These are phyloP conservation scores for Epinephelus lanceolatus DNA, from an alignment of 2,113 vertebrate species.

Conservation along the genomic window DNA sequence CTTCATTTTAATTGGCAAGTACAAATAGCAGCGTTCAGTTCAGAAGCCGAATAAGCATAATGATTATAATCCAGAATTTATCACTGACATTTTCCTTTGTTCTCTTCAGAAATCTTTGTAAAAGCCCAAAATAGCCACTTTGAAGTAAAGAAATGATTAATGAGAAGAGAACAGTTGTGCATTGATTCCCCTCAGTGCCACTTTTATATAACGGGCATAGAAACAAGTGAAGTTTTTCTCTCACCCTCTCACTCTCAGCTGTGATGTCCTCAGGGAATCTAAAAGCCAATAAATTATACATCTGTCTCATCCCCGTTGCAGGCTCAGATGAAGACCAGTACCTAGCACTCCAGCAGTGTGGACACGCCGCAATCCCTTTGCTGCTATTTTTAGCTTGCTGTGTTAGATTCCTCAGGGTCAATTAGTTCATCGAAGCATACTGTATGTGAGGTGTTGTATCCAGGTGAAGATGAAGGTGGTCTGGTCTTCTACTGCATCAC, in stretches of 20 bases:
- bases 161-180: neutral
- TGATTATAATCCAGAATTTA: neutral
- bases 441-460: slow-evolving; percentile 32
- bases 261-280: slow-evolving; percentile 45
- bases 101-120: neutral
- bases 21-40: neutral
- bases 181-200: neutral
- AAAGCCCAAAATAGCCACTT: neutral
- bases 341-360: slow-evolving; percentile 1
- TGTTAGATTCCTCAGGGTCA: slow-evolving; percentile 4
- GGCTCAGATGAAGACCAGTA: slow-evolving; percentile 4
- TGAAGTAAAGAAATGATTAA: slow-evolving; percentile 15
- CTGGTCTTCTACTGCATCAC: slow-evolving; percentile 5
- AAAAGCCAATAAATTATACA: slow-evolving; percentile 65
- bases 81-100: neutral
- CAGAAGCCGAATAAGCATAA: neutral
- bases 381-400: slow-evolving; percentile 52
- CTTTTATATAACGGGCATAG: neutral
- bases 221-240: neutral
- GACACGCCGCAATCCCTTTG: neutral
- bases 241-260: slow-evolving; percentile 5
- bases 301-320: slow-evolving; percentile 25
- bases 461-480: slow-evolving; percentile 40
- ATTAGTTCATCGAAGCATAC: slow-evolving; percentile 15
- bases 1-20: neutral